These are phyloP conservation scores for Sebastes taczanowskii DNA, from an alignment of 2,797 vertebrate species.

Conservation along the genomic window DNA sequence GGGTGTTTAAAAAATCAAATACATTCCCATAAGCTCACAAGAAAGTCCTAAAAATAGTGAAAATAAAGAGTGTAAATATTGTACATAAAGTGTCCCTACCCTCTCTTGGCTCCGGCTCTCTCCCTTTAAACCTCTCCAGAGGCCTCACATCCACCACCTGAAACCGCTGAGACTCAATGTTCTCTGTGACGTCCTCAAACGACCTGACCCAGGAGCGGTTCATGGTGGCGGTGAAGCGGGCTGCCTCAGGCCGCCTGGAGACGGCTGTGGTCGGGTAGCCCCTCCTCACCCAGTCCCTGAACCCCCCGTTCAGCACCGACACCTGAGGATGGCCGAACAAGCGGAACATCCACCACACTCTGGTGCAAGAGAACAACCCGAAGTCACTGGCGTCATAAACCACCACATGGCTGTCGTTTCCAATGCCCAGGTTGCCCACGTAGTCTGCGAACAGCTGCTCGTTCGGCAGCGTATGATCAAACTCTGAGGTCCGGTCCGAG, in stretches of 20 bases:
- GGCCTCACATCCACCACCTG: constrained; percentile 89
- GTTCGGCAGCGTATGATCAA: constrained; percentile 87
- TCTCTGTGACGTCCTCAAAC: constrained; percentile 87
- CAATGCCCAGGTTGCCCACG: constrained; percentile 84
- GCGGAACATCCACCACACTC: constrained; percentile 95
- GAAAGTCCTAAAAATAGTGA: neutral
- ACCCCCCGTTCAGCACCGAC: constrained; percentile 89
- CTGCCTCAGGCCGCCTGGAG: constrained; percentile 59
- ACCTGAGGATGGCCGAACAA: constrained; percentile 87
- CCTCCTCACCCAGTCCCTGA: constrained; percentile 87
- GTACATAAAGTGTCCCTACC: constrained; percentile 56
- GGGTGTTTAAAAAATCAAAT: too few species aligned
- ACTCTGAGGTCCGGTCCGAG: constrained; percentile 80
- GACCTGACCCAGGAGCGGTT: constrained; percentile 82
- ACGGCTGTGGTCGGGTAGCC: constrained; percentile 81
- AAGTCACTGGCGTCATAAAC: constrained; percentile 89
- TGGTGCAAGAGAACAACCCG: constrained; percentile 82
- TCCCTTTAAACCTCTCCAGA: constrained; percentile 82
- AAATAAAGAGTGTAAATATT: neutral
- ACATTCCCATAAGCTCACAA: too few species aligned
- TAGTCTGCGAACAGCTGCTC: constrained; percentile 83
- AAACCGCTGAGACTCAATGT: constrained; percentile 79
- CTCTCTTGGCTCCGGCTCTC: constrained; percentile 86
- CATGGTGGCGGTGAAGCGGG: constrained; percentile 79
- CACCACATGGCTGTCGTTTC: constrained; percentile 87